phyloP scores from a whole-genome alignment of 2,797 vertebrate genomes.

The Manis crassicaudata region DNA sequence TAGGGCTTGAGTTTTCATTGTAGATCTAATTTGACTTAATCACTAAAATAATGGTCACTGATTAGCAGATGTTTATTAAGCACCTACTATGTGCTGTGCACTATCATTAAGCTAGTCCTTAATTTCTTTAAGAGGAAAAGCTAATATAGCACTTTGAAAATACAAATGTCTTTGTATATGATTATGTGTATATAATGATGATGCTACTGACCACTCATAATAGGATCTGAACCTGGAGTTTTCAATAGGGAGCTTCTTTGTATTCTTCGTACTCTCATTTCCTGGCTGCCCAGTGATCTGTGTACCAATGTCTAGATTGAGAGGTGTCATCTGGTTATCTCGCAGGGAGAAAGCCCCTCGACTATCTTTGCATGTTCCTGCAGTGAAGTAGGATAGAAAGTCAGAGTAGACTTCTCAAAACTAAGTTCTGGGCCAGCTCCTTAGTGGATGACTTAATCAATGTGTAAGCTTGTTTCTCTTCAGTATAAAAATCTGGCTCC shows the following conservation, averaged over 20 bases:
- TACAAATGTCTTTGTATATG: not conserved
- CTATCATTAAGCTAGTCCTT: not conserved
- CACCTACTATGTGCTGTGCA: not conserved
- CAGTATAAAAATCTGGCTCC: not conserved
- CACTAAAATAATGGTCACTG: not conserved
- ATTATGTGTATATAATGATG: not conserved
- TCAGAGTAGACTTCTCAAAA: not conserved
- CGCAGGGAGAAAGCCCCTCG: not conserved
- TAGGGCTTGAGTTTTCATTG: not conserved
- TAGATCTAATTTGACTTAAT: not conserved
- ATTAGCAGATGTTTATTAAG: constrained; percentile 8
- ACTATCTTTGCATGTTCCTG: not conserved
- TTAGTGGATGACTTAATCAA: not conserved
- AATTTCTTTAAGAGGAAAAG: constrained; percentile 33
- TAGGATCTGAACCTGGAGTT: not conserved
- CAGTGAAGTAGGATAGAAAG: not conserved
- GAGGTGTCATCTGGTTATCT: not conserved
- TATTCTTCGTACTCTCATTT: not conserved
- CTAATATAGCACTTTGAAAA: not conserved
- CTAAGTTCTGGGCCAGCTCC: not conserved
- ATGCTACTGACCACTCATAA: not conserved
- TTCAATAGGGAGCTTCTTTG: not conserved
- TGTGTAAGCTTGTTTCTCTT: not conserved
- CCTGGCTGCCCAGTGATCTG: not conserved
- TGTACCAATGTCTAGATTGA: not conserved